Conservation (phyloP, 1,140 invertebrate genomes). For the Episyrphus balteatus region DNA sequence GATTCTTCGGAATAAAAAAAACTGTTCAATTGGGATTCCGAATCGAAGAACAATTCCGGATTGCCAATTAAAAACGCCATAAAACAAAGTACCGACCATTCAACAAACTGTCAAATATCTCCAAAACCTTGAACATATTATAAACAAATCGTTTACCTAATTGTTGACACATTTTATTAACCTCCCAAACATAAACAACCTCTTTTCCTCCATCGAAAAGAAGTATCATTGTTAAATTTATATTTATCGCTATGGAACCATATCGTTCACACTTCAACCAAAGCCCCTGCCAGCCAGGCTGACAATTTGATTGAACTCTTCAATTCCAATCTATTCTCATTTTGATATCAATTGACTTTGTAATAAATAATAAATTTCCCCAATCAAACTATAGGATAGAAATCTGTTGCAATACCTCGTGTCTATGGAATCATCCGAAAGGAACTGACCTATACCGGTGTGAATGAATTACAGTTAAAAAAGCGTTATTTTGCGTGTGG, state of each 20-base stretch:
- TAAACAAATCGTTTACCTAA: too few relatives aligned
- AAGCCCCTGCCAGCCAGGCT: background rate
- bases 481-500: background rate
- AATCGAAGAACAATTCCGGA: too few relatives aligned
- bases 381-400: background rate
- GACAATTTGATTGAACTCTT: background rate
- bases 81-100: too few relatives aligned
- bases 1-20: too few relatives aligned
- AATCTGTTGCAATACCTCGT: background rate
- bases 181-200: too few relatives aligned
- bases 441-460: background rate
- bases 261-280: background rate
- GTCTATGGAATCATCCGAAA: background rate
- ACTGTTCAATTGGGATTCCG: too few relatives aligned
- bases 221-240: too few relatives aligned
- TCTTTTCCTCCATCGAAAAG: too few relatives aligned
- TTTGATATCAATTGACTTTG: background rate
- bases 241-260: background rate
- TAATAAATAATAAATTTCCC: background rate
- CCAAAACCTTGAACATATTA: too few relatives aligned
- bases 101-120: too few relatives aligned
- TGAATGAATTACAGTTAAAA: background rate
- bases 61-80: too few relatives aligned
- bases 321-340: background rate
- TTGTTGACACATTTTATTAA: too few relatives aligned